phyloP scores from a whole-genome alignment of 2,113 vertebrate genomes.

The Morone saxatilis region DNA sequence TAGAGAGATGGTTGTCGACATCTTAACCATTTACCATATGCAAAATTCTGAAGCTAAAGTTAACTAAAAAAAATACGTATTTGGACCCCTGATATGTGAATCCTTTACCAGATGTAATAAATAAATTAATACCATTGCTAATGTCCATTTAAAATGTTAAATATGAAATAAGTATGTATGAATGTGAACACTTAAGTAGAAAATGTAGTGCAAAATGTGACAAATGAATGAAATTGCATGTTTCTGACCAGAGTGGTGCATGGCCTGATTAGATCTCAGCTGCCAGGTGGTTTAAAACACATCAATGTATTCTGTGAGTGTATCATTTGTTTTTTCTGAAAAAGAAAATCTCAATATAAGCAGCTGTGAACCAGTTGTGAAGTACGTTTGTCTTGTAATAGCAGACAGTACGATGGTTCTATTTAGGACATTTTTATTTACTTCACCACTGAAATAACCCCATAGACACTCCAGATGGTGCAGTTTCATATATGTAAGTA shows the following conservation, averaged over 20 bases:
- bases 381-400: not conserved
- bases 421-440: not conserved
- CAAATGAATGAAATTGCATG: not conserved
- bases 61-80: not conserved
- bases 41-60: not conserved
- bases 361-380: not conserved
- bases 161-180: not conserved
- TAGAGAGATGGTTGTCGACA: not conserved
- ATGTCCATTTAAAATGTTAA: not conserved
- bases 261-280: constrained; percentile 7
- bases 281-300: constrained; percentile 1
- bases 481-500: not conserved
- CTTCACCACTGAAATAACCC: not conserved
- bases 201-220: not conserved
- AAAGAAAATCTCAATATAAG: not conserved
- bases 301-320: not conserved
- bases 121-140: not conserved
- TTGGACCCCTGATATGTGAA: not conserved
- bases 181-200: not conserved
- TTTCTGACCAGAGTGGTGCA: not conserved
- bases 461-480: not conserved
- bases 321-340: not conserved
- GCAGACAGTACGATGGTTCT: not conserved
- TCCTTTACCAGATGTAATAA: not conserved
- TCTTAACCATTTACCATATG: not conserved